Percentiles rank a stretch among this genome's conserved stretches.
These are phyloP conservation scores for Acanthisitta chloris DNA, from an alignment of 2,113 vertebrate species.

Conservation along the genomic window DNA sequence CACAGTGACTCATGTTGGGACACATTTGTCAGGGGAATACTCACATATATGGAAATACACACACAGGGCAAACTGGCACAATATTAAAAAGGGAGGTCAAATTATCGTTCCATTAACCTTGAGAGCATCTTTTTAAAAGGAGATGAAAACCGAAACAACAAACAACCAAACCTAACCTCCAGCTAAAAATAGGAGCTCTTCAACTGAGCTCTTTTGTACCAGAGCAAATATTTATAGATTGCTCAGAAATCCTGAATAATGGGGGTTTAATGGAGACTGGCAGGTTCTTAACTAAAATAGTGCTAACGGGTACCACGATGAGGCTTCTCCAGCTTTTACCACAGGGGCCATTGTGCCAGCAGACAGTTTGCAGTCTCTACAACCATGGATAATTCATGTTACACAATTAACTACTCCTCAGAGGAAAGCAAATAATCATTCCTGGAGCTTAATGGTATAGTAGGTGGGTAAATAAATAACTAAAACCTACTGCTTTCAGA, in stretches of 20 bases:
- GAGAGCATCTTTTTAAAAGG: background rate
- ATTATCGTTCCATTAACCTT: constrained; percentile 22
- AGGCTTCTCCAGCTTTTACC: background rate
- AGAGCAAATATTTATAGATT: background rate
- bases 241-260: constrained; percentile 16
- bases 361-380: background rate
- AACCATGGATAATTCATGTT: background rate
- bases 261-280: background rate
- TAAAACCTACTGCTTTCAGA: background rate
- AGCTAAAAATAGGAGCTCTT: constrained; percentile 27
- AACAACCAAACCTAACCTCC: background rate
- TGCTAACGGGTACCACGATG: background rate
- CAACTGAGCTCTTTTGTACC: background rate
- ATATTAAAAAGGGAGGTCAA: background rate
- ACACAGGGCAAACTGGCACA: background rate
- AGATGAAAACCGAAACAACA: background rate
- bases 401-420: background rate
- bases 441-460: background rate
- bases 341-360: background rate
- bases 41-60: background rate
- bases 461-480: background rate
- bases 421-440: background rate
- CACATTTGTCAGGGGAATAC: background rate
- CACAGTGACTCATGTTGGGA: background rate
- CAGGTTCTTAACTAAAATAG: background rate